Evolutionary conservation across 2,797 vertebrate genomes (phyloP).

Genomic region (Siniperca undulata): DNA sequence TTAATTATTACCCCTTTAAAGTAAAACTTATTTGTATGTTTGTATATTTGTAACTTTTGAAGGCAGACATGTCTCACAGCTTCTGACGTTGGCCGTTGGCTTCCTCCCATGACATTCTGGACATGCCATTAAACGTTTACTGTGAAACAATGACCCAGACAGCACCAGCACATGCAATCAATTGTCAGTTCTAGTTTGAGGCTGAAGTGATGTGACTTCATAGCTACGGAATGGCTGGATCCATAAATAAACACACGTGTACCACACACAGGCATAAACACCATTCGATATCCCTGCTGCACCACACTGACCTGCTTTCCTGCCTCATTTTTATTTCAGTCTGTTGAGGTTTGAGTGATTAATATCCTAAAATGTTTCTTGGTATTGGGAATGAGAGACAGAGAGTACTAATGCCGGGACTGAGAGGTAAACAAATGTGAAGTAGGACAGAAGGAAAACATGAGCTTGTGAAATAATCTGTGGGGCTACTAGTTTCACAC

Average conservation of each 20-base stretch:
- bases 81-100: not conserved
- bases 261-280: constrained; percentile 50
- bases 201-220: constrained; percentile 43
- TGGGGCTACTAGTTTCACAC: constrained; percentile 43
- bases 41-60: not conserved
- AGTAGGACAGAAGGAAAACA: constrained; percentile 56
- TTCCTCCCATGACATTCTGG: constrained; percentile 21
- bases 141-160: constrained; percentile 39
- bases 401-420: not conserved
- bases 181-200: constrained; percentile 34
- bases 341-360: constrained; percentile 36
- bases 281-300: constrained; percentile 23
- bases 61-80: constrained; percentile 12
- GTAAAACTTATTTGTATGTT: not conserved
- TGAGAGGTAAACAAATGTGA: constrained; percentile 60
- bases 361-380: constrained; percentile 42
- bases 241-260: constrained; percentile 52
- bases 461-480: constrained; percentile 68
- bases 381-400: constrained; percentile 24
- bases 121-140: constrained; percentile 34
- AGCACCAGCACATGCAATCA: constrained; percentile 39
- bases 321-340: constrained; percentile 18
- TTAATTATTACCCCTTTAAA: constrained; percentile 1
- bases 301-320: constrained; percentile 49
- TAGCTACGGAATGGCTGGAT: constrained; percentile 34